Conservation (phyloP, 2,888 invertebrate species). For the Anodontia alba region DNA sequence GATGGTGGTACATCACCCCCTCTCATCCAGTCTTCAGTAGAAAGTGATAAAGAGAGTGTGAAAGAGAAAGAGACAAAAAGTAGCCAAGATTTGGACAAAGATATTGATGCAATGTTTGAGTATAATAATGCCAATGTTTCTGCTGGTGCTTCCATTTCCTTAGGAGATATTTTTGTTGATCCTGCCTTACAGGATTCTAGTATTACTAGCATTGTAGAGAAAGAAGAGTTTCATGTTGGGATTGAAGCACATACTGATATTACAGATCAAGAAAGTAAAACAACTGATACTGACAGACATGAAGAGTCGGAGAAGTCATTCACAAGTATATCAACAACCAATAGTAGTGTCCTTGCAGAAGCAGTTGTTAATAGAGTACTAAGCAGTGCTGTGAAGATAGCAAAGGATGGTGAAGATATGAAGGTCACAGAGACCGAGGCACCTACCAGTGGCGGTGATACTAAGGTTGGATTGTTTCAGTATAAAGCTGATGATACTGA, state of each 20-base stretch:
- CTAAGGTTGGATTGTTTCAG: slow-evolving; percentile 55
- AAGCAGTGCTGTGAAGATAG: slow-evolving; percentile 50
- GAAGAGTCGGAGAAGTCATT: slow-evolving; percentile 41
- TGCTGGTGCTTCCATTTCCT: slow-evolving; percentile 38
- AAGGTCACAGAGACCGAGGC: slow-evolving; percentile 17
- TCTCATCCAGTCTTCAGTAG: not conserved
- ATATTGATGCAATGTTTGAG: slow-evolving; percentile 53
- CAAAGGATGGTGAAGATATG: slow-evolving; percentile 22
- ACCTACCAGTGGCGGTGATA: slow-evolving; percentile 28
- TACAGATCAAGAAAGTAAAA: slow-evolving; percentile 6
- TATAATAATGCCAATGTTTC: slow-evolving; percentile 33
- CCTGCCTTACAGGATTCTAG: slow-evolving; percentile 13
- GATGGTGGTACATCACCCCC: not conserved
- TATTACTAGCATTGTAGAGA: not conserved
- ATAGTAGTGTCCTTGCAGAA: slow-evolving; percentile 67
- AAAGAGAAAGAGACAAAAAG: slow-evolving; percentile 35
- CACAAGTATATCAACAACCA: slow-evolving; percentile 44
- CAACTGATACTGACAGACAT: not conserved
- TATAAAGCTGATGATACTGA: slow-evolving; percentile 41
- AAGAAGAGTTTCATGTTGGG: not conserved
- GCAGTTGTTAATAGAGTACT: slow-evolving; percentile 62
- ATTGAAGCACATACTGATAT: slow-evolving; percentile 44
- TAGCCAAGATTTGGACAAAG: slow-evolving; percentile 45
- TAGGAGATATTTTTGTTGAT: slow-evolving; percentile 36
- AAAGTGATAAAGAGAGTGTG: slow-evolving; percentile 24